A percentile compares a stretch with the other conserved stretches of the same genome.
Evolutionary conservation across 2,797 vertebrate genomes (phyloP).

Genomic region (Sebastes taczanowskii): DNA sequence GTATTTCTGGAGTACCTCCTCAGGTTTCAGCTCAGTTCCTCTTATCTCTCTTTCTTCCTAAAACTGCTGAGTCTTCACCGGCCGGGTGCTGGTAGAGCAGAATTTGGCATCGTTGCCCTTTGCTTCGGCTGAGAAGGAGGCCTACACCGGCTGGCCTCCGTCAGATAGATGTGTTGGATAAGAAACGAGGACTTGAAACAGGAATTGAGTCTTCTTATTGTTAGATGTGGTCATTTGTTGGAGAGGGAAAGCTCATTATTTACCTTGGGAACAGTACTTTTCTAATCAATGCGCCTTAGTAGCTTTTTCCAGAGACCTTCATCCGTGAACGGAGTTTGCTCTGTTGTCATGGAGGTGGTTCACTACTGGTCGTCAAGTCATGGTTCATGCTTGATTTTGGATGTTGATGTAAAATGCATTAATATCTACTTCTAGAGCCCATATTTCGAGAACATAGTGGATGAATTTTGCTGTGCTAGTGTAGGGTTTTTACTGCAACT

Average conservation of each 20-base stretch:
- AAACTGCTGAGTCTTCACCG: constrained; percentile 40
- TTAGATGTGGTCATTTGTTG: not conserved
- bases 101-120: constrained; percentile 19
- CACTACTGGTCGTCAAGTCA: too few species aligned
- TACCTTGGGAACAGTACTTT: not conserved
- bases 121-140: constrained; percentile 23
- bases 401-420: not conserved
- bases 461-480: not conserved
- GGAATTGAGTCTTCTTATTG: not conserved
- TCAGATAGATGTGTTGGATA: not conserved
- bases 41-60: constrained; percentile 38
- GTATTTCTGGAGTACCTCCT: constrained; percentile 60
- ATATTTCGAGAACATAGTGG: not conserved
- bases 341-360: not conserved
- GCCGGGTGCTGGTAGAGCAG: not conserved
- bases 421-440: too few species aligned
- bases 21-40: constrained; percentile 50
- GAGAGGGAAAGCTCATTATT: not conserved
- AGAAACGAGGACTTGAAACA: not conserved
- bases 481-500: not conserved
- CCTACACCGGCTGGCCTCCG: not conserved
- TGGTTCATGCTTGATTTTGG: not conserved
- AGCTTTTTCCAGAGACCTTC: not conserved
- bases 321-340: not conserved
- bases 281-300: not conserved